Evolutionary conservation across 1,140 invertebrate genomes (phyloP).

Genomic region (Caenorhabditis latens): DNA sequence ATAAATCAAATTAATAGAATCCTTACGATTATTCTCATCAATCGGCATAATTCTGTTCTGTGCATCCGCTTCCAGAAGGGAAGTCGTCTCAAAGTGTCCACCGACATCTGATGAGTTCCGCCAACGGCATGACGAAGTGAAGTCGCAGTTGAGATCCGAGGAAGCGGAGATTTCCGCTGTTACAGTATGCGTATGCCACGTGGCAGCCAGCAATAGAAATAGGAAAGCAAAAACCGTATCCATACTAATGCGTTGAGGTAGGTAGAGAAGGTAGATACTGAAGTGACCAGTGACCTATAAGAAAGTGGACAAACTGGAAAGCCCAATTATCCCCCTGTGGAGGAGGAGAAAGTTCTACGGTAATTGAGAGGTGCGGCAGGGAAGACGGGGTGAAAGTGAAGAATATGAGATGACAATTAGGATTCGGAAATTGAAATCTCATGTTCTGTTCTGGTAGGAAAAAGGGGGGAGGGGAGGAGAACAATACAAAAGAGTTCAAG

Average conservation of each 20-base stretch:
- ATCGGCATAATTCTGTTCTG: conserved; percentile 38
- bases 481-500: no score
- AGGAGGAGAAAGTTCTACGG: background rate
- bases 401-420: conserved; percentile 27
- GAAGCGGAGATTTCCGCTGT: conserved; percentile 61
- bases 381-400: background rate
- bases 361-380: background rate
- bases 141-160: conserved; percentile 66
- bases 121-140: conserved; percentile 61
- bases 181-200: conserved; percentile 8
- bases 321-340: conserved; percentile 45
- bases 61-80: conserved; percentile 32
- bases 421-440: background rate
- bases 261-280: background rate
- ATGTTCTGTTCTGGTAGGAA: no score
- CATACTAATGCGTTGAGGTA: conserved; percentile 1
- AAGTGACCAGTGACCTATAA: conserved; percentile 48
- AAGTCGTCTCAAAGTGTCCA: conserved; percentile 46
- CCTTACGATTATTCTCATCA: conserved; percentile 37
- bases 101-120: conserved; percentile 61
- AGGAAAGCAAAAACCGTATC: background rate
- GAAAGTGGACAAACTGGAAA: conserved; percentile 55
- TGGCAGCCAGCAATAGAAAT: background rate
- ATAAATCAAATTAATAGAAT: background rate
- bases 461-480: no score